Evolutionary conservation across 2,888 invertebrate genomes (phyloP).

Genomic region (Sarcophaga caerulescens): DNA sequence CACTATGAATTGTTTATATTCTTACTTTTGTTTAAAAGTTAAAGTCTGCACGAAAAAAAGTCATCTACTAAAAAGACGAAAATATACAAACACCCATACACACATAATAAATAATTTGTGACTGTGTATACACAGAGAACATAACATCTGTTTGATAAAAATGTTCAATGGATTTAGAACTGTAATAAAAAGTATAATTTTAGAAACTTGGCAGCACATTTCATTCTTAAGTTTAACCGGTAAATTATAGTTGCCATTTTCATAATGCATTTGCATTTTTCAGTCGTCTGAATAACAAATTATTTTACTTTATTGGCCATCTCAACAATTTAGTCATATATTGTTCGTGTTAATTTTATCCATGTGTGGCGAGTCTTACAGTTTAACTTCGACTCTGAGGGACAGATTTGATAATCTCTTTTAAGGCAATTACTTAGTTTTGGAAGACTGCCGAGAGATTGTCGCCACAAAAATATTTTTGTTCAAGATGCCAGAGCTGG

Average conservation of each 20-base stretch:
- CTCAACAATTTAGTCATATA: too few relatives aligned
- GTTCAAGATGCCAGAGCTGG: too few relatives aligned
- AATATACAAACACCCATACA: background rate
- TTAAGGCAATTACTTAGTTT: too few relatives aligned
- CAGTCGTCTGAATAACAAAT: too few relatives aligned
- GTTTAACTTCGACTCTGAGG: too few relatives aligned
- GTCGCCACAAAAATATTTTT: too few relatives aligned
- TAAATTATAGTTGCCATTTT: background rate
- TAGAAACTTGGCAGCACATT: background rate
- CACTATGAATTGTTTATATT: background rate
- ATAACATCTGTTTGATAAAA: background rate
- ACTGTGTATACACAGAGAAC: background rate
- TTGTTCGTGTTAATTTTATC: too few relatives aligned
- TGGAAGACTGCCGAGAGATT: too few relatives aligned
- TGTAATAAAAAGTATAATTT: background rate
- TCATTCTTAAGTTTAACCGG: background rate
- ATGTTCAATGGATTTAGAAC: background rate
- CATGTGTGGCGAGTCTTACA: too few relatives aligned
- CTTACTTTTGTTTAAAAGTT: background rate
- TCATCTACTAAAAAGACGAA: background rate
- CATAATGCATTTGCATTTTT: too few relatives aligned
- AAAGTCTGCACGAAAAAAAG: background rate
- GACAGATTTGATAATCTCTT: too few relatives aligned
- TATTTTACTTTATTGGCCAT: too few relatives aligned
- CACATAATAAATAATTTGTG: background rate